These are phyloP conservation scores for Oligia strigilis DNA, from an alignment of 2,888 invertebrate species.

Conservation along the genomic window DNA sequence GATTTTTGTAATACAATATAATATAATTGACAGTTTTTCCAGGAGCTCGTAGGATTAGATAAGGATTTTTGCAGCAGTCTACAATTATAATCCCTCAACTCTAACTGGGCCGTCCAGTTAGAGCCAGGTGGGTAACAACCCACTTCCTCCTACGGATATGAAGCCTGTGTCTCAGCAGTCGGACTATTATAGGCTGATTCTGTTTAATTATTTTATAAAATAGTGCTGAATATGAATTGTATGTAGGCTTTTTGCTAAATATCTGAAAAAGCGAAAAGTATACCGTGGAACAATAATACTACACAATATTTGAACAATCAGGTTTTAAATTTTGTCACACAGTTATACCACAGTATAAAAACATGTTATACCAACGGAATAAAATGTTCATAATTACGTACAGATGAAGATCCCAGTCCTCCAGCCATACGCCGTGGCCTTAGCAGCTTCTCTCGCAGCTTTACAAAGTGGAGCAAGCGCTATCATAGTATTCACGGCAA, in stretches of 20 bases:
- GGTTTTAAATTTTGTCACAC: not conserved
- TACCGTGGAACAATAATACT: not conserved
- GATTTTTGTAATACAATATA: constrained; percentile 5
- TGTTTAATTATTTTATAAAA: not conserved
- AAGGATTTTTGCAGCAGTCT: not conserved
- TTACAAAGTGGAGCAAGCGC: constrained; percentile 44
- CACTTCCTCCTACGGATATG: not conserved
- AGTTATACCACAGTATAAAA: not conserved
- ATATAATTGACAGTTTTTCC: too few species aligned
- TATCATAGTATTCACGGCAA: constrained; percentile 55
- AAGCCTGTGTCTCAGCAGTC: not conserved
- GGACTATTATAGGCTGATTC: not conserved
- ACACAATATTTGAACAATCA: not conserved
- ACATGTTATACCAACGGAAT: not conserved
- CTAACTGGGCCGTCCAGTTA: not conserved
- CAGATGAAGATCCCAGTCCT: constrained; percentile 53
- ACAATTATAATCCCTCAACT: not conserved
- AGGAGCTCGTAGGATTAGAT: not conserved
- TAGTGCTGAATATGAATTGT: not conserved
- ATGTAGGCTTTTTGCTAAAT: not conserved
- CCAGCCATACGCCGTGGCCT: constrained; percentile 53
- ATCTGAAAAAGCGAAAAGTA: not conserved
- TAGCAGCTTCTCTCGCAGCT: constrained; percentile 58
- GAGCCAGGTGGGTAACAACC: not conserved
- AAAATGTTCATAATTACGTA: not conserved